phyloP scores from a whole-genome alignment of 2,113 vertebrate genomes.

The Herpetotheres cachinnans region DNA sequence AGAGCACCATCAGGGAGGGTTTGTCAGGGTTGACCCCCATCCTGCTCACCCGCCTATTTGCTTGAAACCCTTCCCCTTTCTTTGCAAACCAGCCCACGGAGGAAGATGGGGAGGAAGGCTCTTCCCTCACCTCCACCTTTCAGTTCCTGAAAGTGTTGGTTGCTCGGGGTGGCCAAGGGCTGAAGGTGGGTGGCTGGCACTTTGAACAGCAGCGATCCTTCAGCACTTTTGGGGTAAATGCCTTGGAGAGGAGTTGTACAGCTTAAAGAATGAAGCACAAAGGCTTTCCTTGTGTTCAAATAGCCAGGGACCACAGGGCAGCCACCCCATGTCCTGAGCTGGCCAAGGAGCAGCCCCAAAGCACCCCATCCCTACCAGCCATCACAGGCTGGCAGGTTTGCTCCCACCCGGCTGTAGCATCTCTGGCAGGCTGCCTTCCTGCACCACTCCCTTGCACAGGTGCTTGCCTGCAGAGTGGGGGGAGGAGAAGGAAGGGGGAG shows the following conservation, averaged over 20 bases:
- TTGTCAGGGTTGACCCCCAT: neutral
- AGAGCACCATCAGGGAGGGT: neutral
- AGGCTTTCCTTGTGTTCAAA: neutral
- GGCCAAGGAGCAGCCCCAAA: neutral
- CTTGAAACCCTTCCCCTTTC: neutral
- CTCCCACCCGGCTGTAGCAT: neutral
- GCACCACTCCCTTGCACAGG: neutral
- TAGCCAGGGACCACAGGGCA: neutral
- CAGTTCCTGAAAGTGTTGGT: neutral
- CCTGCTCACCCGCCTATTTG: neutral
- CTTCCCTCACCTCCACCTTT: neutral
- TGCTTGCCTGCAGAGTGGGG: neutral
- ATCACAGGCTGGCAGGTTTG: neutral
- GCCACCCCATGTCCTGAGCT: neutral
- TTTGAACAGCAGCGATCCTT: neutral
- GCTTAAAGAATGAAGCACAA: neutral
- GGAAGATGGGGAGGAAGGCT: neutral
- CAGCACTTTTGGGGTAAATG: neutral
- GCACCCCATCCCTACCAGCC: too few species aligned
- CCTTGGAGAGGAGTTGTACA: neutral
- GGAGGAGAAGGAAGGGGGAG: neutral
- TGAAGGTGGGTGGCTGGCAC: fast-evolving
- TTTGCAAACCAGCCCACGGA: neutral
- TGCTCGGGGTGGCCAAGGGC: neutral
- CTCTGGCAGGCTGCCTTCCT: neutral